Percentiles rank a stretch among this genome's conserved stretches.
Evolutionary conservation across 2,113 vertebrate genomes (phyloP).

Genomic region (Protobothrops mucrosquamatus): DNA sequence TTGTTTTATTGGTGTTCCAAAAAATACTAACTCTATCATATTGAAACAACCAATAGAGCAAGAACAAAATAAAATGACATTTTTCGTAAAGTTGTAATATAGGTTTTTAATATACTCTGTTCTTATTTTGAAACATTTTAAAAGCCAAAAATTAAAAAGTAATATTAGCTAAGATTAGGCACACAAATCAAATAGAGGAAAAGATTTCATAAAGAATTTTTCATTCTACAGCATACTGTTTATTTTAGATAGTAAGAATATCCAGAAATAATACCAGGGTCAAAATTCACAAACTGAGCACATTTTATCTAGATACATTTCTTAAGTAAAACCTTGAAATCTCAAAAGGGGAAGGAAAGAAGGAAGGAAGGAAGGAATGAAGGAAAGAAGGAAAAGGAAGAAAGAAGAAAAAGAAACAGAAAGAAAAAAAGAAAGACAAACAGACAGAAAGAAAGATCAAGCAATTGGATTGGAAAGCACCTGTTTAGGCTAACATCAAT

Average conservation of each 20-base stretch:
- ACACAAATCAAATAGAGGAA: neutral
- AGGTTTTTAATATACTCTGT: neutral
- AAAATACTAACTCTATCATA: neutral
- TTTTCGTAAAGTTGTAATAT: neutral
- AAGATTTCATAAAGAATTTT: conserved; percentile 23
- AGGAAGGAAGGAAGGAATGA: neutral
- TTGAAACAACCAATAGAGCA: neutral
- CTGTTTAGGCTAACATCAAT: neutral
- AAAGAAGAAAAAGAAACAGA: neutral
- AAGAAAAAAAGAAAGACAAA: too few species aligned
- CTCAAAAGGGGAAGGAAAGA: neutral
- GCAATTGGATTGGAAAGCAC: neutral
- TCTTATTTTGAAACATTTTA: neutral
- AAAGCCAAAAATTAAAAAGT: neutral
- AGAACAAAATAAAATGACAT: neutral
- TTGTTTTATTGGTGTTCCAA: conserved; percentile 23
- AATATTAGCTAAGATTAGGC: neutral
- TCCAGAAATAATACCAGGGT: conserved; percentile 24
- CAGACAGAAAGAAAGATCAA: neutral
- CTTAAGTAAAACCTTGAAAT: neutral
- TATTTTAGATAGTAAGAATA: conserved; percentile 56
- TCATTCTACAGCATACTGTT: conserved; percentile 39
- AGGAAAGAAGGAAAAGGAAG: neutral
- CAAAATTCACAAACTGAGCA: neutral
- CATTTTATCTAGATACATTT: neutral